A percentile compares a stretch with the other conserved stretches of the same genome.
phyloP scores from a whole-genome alignment of 2,888 invertebrate species.

The Macrosiphum euphorbiae region DNA sequence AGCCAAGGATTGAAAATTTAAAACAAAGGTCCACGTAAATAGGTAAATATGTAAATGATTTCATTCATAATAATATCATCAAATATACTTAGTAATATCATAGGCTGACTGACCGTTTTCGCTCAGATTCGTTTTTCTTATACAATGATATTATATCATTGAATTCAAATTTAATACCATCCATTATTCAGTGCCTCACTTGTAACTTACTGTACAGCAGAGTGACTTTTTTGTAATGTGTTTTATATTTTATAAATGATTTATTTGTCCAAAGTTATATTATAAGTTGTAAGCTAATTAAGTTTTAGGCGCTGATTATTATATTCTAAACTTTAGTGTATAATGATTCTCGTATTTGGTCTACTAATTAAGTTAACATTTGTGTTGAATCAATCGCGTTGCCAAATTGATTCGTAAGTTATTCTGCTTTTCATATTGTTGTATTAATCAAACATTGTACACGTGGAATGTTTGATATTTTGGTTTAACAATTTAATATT shows the following conservation, averaged over 20 bases:
- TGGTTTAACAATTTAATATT: background rate
- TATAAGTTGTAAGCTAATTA: background rate
- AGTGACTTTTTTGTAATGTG: background rate
- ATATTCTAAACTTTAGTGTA: background rate
- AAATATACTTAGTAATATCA: too few species aligned
- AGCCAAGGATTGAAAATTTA: too few species aligned
- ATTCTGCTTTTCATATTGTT: background rate
- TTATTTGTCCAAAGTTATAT: background rate
- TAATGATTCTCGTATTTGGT: slow-evolving; percentile 10
- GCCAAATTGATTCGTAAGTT: background rate
- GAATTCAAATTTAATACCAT: too few species aligned
- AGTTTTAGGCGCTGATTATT: background rate
- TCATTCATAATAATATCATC: too few species aligned
- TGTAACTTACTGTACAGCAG: too few species aligned
- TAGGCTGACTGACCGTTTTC: too few species aligned
- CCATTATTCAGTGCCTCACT: too few species aligned
- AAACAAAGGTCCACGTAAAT: too few species aligned
- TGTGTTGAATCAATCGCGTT: background rate
- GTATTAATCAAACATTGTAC: background rate
- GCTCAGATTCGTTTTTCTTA: too few species aligned
- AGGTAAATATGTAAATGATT: too few species aligned
- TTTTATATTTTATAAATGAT: background rate
- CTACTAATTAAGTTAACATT: slow-evolving; percentile 6
- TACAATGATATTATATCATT: too few species aligned
- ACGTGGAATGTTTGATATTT: background rate